Evolutionary conservation across 2,113 vertebrate genomes (phyloP).

Genomic region (Pteropus alecto): DNA sequence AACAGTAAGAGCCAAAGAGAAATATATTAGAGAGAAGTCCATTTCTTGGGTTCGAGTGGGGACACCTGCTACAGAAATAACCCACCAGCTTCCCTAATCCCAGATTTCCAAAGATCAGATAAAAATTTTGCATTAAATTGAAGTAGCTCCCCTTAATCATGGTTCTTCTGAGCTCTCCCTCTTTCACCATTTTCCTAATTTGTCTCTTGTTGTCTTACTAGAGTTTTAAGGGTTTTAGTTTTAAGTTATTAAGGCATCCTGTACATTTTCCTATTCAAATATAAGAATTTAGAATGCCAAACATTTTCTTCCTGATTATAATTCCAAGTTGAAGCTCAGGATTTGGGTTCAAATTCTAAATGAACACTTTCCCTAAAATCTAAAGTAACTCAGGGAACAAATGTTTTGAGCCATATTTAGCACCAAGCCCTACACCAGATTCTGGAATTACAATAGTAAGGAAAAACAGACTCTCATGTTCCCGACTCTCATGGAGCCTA

Average conservation of each 20-base stretch:
- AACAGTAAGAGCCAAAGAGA: background rate
- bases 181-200: background rate
- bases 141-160: background rate
- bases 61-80: background rate
- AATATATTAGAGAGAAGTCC: background rate
- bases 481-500: background rate
- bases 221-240: background rate
- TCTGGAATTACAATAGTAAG: background rate
- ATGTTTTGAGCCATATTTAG: background rate
- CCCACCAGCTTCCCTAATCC: background rate
- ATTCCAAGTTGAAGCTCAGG: background rate
- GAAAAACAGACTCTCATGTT: background rate
- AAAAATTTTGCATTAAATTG: background rate
- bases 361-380: background rate
- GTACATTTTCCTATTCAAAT: background rate
- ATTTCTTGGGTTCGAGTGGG: background rate
- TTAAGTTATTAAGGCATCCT: background rate
- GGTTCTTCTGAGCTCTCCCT: background rate
- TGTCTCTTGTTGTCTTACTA: background rate
- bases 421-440: background rate
- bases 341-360: background rate
- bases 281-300: slow-evolving; percentile 1
- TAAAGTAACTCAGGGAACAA: background rate
- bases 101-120: background rate
- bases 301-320: background rate